Percentiles rank a stretch among this genome's conserved stretches.
phyloP scores from a whole-genome alignment of 2,113 vertebrate genomes.

The Phrynosoma platyrhinos region DNA sequence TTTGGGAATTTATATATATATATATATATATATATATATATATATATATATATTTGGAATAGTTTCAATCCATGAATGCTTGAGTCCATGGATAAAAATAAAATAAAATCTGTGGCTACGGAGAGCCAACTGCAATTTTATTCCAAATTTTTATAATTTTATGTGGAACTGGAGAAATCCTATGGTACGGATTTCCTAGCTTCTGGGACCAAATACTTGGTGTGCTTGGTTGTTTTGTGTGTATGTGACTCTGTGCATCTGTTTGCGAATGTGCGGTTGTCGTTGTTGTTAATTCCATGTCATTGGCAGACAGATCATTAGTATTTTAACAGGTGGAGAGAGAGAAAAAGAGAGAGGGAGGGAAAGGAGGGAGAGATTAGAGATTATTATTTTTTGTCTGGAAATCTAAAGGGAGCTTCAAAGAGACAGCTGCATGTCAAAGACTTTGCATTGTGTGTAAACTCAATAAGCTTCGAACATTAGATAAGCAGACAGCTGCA shows the following conservation, averaged over 20 bases:
- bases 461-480: neutral
- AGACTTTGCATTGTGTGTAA: neutral
- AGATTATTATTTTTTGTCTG: conserved; percentile 15
- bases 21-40: too few species aligned
- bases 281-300: neutral
- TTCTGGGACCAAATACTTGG: neutral
- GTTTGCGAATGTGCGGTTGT: neutral
- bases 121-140: too few species aligned
- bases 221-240: neutral
- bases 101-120: too few species aligned
- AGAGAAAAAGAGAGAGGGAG: neutral
- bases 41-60: too few species aligned
- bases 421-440: conserved; percentile 1
- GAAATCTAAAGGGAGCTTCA: conserved; percentile 14
- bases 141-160: too few species aligned
- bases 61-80: too few species aligned
- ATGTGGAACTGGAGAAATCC: too few species aligned
- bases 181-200: fast-evolving
- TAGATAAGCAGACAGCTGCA: neutral
- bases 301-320: conserved; percentile 1
- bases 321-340: conserved; percentile 4
- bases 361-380: neutral
- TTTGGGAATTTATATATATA: too few species aligned
- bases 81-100: too few species aligned
- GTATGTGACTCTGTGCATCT: neutral